phyloP scores from a whole-genome alignment of 2,797 vertebrate species.

The Jordanella pulchra region DNA sequence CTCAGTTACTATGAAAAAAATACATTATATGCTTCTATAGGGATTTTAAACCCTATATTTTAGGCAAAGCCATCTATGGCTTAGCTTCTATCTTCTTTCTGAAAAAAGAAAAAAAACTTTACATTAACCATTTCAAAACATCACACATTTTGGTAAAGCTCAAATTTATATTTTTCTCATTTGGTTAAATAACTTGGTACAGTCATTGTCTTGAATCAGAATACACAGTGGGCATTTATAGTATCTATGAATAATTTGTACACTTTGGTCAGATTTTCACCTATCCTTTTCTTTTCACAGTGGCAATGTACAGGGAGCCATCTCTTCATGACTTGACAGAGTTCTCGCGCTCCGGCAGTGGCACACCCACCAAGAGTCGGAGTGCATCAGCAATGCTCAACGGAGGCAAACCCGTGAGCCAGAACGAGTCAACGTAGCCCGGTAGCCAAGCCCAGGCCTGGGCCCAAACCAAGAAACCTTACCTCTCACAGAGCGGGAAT shows the following conservation, averaged over 20 bases:
- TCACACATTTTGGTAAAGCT: background rate
- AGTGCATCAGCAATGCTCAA: slow-evolving; percentile 96
- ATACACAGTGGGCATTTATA: background rate
- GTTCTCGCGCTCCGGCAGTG: slow-evolving; percentile 97
- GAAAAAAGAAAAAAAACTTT: background rate
- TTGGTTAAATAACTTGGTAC: background rate
- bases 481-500: slow-evolving; percentile 94
- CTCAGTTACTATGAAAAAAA: background rate
- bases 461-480: slow-evolving; percentile 80
- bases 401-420: slow-evolving; percentile 97
- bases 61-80: too few relatives aligned
- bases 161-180: background rate
- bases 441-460: slow-evolving; percentile 79
- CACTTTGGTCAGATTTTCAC: slow-evolving; percentile 16
- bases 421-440: slow-evolving; percentile 98
- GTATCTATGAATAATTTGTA: background rate
- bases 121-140: background rate
- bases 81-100: background rate
- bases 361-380: slow-evolving; percentile 98
- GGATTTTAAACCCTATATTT: too few relatives aligned
- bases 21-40: background rate
- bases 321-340: slow-evolving; percentile 98
- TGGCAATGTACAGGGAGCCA: slow-evolving; percentile 99
- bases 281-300: slow-evolving; percentile 76
- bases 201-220: background rate